Base-by-base conservation (phyloP, 1,140 invertebrate species). In the Drosophila suzukii region DNA sequence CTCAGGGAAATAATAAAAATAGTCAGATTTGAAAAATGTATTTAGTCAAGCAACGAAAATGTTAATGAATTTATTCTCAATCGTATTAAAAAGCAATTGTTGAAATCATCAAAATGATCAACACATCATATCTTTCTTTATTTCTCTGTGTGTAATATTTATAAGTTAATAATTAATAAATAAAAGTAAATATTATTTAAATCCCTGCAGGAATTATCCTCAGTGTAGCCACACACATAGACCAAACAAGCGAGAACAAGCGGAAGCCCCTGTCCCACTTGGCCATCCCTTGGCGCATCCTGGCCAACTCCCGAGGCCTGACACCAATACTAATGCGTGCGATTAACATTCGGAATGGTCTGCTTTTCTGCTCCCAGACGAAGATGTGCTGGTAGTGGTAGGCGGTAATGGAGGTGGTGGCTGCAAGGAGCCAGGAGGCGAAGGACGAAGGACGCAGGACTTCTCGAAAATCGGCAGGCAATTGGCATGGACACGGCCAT, bases 291-390 rank as follows among this genome's bases (percentile, higher is more conserved):
- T 47, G 80, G 68, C 65, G 63, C 57, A 49, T 47, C 61, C 65
- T 53, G 62, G 67, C 58, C 39, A 73, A 46, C 60, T 82, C 54
- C 62, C 58, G 76, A 62, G 58, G 70, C 80, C 81, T 90, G 85
- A 90, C 85, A 90, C 84, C 85, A 89, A 89, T 89, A 84, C 84
- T 90, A 89, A 89, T 89, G 84, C 77, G 41, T 84, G 74, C 84
- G 84, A 89, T 90, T 89, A 89, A 89, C 77, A 90, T 84, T 89
- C 72, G 67, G 65, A 80, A 83, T 66, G 84, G 54, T 59, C 63
- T 68, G 39, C 32, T 34, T 10, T 34, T 3, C 32, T 10, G 8
- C 58, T 17, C 32, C 43, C 53, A 58, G 41, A 43, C 20, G 50
- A 57, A 50, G 60, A 73, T 77, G 51, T 8, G 44, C 13, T 49